A percentile compares a stretch with the other conserved stretches of the same genome.
phyloP scores from a whole-genome alignment of 2,888 invertebrate species.

The Amaurobius ferox region DNA sequence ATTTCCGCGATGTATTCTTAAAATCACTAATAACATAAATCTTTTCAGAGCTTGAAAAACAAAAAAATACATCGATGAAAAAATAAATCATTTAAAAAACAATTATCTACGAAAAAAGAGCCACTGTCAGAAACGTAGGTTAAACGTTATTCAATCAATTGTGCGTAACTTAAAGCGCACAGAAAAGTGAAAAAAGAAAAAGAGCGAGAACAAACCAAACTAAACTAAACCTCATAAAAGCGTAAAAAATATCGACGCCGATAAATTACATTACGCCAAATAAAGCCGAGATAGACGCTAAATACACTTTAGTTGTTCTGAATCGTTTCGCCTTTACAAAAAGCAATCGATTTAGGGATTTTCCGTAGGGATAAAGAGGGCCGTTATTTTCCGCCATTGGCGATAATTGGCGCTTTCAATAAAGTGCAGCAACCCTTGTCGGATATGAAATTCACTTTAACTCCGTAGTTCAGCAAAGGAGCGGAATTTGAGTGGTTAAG shows the following conservation, averaged over 20 bases:
- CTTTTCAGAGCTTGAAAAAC: no score
- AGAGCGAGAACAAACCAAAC: neutral
- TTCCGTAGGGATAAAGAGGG: conserved; percentile 48
- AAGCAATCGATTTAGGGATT: conserved; percentile 54
- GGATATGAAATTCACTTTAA: conserved; percentile 71
- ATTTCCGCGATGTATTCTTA: no score
- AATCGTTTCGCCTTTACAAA: conserved; percentile 19
- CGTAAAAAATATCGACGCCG: neutral
- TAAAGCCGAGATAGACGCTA: conserved; percentile 18
- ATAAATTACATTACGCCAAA: conserved; percentile 18
- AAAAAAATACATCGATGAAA: no score
- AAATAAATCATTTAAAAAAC: neutral
- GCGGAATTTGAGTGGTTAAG: conserved; percentile 63
- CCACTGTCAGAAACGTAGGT: neutral
- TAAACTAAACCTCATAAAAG: neutral
- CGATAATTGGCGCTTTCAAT: conserved; percentile 71
- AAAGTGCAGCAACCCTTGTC: conserved; percentile 61
- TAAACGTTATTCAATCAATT: conserved; percentile 5
- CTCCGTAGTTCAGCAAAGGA: conserved; percentile 55
- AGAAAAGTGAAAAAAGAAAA: neutral
- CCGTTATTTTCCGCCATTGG: conserved; percentile 63
- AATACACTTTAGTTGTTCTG: conserved; percentile 9
- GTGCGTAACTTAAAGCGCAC: neutral
- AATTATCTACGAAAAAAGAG: neutral
- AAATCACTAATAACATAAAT: no score